Evolutionary conservation across 2,797 vertebrate species (phyloP), one percentile per base, ranked within the genome.

Genomic region (Aselliscus stoliczkanus): DNA sequence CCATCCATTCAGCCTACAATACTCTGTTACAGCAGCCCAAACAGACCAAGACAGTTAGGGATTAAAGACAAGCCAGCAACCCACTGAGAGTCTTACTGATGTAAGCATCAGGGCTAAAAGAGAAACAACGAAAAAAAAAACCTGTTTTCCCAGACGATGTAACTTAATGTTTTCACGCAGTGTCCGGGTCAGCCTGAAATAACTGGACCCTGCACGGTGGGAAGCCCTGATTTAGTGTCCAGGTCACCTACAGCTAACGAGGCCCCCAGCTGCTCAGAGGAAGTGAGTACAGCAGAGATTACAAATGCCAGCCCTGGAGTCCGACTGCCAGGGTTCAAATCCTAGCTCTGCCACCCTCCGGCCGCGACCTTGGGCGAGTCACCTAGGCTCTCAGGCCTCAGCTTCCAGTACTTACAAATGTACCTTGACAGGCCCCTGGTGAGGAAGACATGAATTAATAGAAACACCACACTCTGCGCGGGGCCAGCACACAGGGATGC

Each of bases 401-500:
- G 81, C 12, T 67, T 37, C 15, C 1, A 2, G 64, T 1, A 1
- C 64, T 47, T 31, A 3, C 1, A 18, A 34, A 0, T 42, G 56
- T 1, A 50, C 54, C 2, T 52, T 9, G 10, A 7, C 0, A 62
- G 77, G 70, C 20, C 27, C 10, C 1, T 6, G 3, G 18, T 10
- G 25, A 82, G 7, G 4, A 25, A 60, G 12, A 39, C 1, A 1
- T 0, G 10, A 15, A 34, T 1, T 6, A 23, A 12, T 9, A n/a
- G 1, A 1, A 29, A 44, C 25, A 7, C 1, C 37, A 47, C 1
- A 0, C 18, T 21, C 17, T 1, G 23, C 69, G 4, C 6, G 4
- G 44, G 17, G 58, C 29, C 17, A 2, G 50, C 34, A 23, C 34
- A 10, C 50, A 21, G 11, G 1, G 31, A 13, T 0, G 10, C 7